Evolutionary conservation across 2,888 invertebrate genomes (phyloP).

Genomic region (Micropterix aruncella): DNA sequence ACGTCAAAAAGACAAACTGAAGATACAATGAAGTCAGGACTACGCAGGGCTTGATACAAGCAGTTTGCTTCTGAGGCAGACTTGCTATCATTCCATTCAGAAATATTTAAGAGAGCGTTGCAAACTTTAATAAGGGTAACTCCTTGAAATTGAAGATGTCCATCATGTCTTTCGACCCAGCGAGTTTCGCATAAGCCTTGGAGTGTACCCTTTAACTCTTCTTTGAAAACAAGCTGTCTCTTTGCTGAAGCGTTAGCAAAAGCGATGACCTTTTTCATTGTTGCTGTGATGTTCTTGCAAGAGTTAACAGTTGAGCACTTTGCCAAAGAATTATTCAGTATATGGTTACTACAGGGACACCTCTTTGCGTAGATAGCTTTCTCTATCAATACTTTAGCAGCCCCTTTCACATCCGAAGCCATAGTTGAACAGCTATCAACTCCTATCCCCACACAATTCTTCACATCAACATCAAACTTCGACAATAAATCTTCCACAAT

Average conservation of each 20-base stretch:
- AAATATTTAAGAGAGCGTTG: too few relatives aligned
- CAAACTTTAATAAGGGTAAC: too few relatives aligned
- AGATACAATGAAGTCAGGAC: too few relatives aligned
- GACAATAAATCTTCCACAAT: conserved; percentile 11
- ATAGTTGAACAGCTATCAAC: conserved; percentile 17
- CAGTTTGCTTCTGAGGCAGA: too few relatives aligned
- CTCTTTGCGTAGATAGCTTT: conserved; percentile 12
- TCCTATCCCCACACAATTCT: conserved; percentile 12
- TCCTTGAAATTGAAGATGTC: not conserved
- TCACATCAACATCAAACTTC: conserved; percentile 12
- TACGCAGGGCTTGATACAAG: too few relatives aligned
- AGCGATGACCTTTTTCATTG: not conserved
- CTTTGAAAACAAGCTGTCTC: not conserved
- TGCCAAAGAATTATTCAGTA: conserved; percentile 14
- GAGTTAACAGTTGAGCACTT: conserved; percentile 10
- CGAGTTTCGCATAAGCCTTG: conserved; percentile 1
- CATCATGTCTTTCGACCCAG: not conserved
- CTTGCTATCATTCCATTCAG: too few relatives aligned
- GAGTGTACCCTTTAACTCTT: not conserved
- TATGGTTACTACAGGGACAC: conserved; percentile 15
- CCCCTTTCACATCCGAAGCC: conserved; percentile 15
- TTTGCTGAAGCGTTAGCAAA: not conserved
- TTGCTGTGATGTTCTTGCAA: not conserved
- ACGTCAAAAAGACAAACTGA: too few relatives aligned
- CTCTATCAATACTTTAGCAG: conserved; percentile 14